A percentile compares a stretch with the other conserved stretches of the same genome.
phyloP scores from a whole-genome alignment of 2,797 vertebrate species.

The Bovichtus diacanthus region DNA sequence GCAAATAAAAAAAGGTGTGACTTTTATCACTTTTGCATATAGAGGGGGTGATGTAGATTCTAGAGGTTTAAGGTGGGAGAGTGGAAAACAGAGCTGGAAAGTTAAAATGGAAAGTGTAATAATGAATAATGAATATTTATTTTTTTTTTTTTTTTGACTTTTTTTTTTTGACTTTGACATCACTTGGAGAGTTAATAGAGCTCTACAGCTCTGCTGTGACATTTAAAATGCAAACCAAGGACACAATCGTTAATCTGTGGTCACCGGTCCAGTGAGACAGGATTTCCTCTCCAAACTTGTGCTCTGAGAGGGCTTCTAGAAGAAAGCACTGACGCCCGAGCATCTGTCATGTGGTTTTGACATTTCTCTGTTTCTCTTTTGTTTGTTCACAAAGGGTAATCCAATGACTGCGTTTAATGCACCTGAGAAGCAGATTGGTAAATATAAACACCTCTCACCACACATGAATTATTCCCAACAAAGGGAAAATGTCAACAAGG shows the following conservation, averaged over 20 bases:
- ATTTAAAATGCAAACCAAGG: constrained; percentile 58
- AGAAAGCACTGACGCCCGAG: not conserved
- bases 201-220: constrained; percentile 58
- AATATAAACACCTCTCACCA: constrained; percentile 53
- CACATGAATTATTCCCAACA: not conserved
- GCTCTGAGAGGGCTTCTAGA: not conserved
- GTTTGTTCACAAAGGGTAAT: constrained; percentile 21
- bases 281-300: constrained; percentile 69
- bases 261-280: constrained; percentile 75
- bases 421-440: constrained; percentile 88
- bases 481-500: constrained; percentile 16
- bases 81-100: constrained; percentile 62
- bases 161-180: not conserved
- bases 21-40: constrained; percentile 13
- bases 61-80: constrained; percentile 56
- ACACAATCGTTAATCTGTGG: constrained; percentile 66
- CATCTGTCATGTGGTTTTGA: constrained; percentile 45
- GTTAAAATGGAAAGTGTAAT: constrained; percentile 29
- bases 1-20: constrained; percentile 35
- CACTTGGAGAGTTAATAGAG: not conserved
- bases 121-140: too few relatives aligned
- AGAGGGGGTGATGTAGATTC: constrained; percentile 2
- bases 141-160: not conserved
- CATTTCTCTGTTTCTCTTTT: constrained; percentile 47
- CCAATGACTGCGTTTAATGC: constrained; percentile 39